Conservation (phyloP, 2,113 vertebrate genomes). For the Gallinago paraguaiae region DNA sequence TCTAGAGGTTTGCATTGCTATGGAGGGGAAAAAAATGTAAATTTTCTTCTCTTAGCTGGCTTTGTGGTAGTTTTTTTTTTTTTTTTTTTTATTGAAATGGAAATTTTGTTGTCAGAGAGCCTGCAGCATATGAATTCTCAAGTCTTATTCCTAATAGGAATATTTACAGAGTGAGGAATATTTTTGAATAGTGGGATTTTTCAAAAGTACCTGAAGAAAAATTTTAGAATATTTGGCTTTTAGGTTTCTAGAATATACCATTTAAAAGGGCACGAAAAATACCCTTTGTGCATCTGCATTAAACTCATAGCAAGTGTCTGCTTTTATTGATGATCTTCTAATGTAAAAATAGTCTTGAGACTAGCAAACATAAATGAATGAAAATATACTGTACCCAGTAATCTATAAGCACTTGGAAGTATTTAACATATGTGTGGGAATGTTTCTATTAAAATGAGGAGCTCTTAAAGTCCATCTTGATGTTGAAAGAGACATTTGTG, state of each 20-base stretch:
- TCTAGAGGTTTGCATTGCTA: background rate
- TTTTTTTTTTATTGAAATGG: background rate
- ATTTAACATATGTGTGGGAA: background rate
- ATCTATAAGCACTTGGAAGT: background rate
- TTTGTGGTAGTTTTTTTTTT: background rate
- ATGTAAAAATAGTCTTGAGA: background rate
- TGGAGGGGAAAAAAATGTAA: background rate
- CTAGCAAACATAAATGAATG: background rate
- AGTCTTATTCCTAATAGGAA: background rate
- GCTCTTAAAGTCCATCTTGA: background rate
- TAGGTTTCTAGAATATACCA: background rate
- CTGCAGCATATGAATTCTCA: background rate
- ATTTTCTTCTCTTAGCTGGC: background rate
- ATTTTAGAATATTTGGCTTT: background rate
- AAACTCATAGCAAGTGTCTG: background rate
- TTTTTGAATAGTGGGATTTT: background rate
- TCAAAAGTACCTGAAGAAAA: background rate
- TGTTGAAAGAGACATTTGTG: background rate
- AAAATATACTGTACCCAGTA: background rate
- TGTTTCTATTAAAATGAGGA: background rate
- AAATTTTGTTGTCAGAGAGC: slow-evolving; percentile 15
- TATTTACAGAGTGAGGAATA: background rate
- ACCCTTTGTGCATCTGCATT: background rate
- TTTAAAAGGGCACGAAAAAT: background rate
- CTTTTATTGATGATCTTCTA: background rate